Conservation (phyloP, 1,140 invertebrate genomes). For the Pseudachorutes palmiensis region DNA sequence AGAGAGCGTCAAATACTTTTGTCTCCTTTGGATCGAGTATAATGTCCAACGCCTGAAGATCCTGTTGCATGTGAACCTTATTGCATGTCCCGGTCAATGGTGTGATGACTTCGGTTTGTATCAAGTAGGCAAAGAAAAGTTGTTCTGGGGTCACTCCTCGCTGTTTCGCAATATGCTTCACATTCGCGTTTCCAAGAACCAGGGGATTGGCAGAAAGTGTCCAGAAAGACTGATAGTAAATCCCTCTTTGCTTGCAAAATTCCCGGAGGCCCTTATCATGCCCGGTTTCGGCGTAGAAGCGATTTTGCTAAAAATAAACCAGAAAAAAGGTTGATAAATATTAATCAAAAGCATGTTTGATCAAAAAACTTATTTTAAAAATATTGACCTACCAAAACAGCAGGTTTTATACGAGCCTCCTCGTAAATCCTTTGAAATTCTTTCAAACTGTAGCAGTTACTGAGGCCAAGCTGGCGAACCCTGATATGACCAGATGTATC, state of each 20-base stretch:
- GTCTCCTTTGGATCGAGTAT: slow-evolving; percentile 18
- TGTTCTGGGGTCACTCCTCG: slow-evolving; percentile 23
- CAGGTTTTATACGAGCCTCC: slow-evolving; percentile 29
- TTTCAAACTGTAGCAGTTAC: slow-evolving; percentile 31
- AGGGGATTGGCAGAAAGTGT: slow-evolving; percentile 36
- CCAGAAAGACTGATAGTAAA: slow-evolving; percentile 38
- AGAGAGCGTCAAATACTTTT: slow-evolving; percentile 18
- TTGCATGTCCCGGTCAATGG: slow-evolving; percentile 32
- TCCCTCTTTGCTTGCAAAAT: slow-evolving; percentile 32
- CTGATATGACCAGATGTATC: not conserved
- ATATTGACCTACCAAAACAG: too few species aligned
- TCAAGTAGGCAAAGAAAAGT: slow-evolving; percentile 35
- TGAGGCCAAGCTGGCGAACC: slow-evolving; percentile 32
- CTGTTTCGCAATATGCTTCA: slow-evolving; percentile 22
- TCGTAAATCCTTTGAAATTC: slow-evolving; percentile 23
- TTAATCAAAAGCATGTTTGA: too few species aligned
- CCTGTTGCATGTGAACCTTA: slow-evolving; percentile 30
- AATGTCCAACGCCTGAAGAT: slow-evolving; percentile 27
- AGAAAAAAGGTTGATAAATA: too few species aligned
- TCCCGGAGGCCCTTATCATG: slow-evolving; percentile 25
- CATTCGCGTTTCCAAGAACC: slow-evolving; percentile 10
- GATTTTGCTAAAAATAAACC: too few species aligned
- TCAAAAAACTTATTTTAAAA: too few species aligned
- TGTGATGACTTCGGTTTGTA: slow-evolving; percentile 14
- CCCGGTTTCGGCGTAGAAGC: slow-evolving; percentile 26